These are phyloP conservation scores for Ypsolopha scabrella DNA, from an alignment of 2,888 invertebrate genomes.

Conservation along the genomic window DNA sequence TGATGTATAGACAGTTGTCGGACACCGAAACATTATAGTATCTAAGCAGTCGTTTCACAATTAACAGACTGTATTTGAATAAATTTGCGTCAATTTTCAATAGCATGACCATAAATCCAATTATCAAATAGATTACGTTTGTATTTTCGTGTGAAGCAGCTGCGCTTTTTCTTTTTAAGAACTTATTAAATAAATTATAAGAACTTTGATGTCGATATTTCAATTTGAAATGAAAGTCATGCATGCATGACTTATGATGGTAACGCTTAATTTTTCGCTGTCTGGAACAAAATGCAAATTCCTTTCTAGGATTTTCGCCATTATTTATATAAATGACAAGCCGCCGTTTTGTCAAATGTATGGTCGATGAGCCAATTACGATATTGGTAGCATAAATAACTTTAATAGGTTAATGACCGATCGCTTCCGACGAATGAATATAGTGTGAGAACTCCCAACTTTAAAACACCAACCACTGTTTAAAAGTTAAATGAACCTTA, in stretches of 20 bases:
- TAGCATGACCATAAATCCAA: slow-evolving; percentile 49
- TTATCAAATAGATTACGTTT: slow-evolving; percentile 38
- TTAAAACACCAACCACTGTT: too few relatives aligned
- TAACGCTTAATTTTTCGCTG: slow-evolving; percentile 18
- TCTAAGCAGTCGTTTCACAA: slow-evolving; percentile 55
- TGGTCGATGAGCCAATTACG: slow-evolving; percentile 8
- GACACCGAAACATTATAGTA: slow-evolving; percentile 44
- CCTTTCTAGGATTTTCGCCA: background rate
- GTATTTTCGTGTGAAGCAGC: slow-evolving; percentile 18
- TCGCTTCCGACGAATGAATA: slow-evolving; percentile 8
- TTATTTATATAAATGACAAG: background rate
- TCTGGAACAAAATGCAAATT: background rate
- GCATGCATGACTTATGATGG: slow-evolving; percentile 21
- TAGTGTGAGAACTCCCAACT: slow-evolving; percentile 15
- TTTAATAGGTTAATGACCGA: slow-evolving; percentile 14
- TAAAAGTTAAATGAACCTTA: too few relatives aligned
- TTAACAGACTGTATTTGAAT: slow-evolving; percentile 57
- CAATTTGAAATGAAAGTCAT: slow-evolving; percentile 28
- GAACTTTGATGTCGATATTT: slow-evolving; percentile 21
- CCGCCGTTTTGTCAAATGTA: background rate
- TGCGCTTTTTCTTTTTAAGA: slow-evolving; percentile 29
- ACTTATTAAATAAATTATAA: slow-evolving; percentile 38
- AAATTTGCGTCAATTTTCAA: slow-evolving; percentile 58
- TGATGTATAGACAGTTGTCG: slow-evolving; percentile 53
- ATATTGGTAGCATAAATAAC: slow-evolving; percentile 13